Evolutionary conservation across 2,797 vertebrate species (phyloP), one percentile per base, ranked within the genome.

Genomic region (Macropodus opercularis): DNA sequence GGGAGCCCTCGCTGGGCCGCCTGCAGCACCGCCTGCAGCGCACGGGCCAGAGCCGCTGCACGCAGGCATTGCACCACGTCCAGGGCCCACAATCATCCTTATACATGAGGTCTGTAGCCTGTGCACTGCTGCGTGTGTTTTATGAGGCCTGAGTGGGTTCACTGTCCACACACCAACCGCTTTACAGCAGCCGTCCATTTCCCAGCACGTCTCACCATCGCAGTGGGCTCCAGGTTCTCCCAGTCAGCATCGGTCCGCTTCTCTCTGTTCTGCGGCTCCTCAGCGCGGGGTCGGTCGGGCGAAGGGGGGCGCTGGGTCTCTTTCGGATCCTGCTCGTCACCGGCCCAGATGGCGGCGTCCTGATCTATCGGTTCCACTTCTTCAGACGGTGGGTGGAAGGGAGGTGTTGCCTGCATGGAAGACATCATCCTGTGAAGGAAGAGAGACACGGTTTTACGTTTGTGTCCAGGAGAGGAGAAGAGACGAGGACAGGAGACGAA

Each of bases 401-500:
- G 95, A 94, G 95, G 96, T 83, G 95, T 92, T 86, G 93, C 91
- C 91, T 92, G 93, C 91, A 96, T 94, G 93, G 95, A 97, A 95
- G 96, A 97, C 96, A 98, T 98, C 94, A 94, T 96, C 94, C 96
- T 98, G 84, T 29, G 15, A 74, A 69, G 66, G 19, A 78, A 73
- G 55, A 69, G 61, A 46, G 34, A 3, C 14, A 8, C 21, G 3
- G 14, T 3, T 59, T 58, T 24, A 6, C 46, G 50, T 47, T 11
- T 4, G 26, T 22, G 12, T 10, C 11, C 4, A 31, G 4, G 27
- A 27, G 27, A 8, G 8, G 27, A 12, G 24, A 3, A 22, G 41
- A 60, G 42, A 13, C 32, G 6, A 19, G 9, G 19, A 47, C 39
- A 40, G 3, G 7, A 50, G 22, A 29, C 21, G 31, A 19, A 12